Evolutionary conservation across 2,888 invertebrate genomes (phyloP).

Genomic region (Drosophila hamatofila): DNA sequence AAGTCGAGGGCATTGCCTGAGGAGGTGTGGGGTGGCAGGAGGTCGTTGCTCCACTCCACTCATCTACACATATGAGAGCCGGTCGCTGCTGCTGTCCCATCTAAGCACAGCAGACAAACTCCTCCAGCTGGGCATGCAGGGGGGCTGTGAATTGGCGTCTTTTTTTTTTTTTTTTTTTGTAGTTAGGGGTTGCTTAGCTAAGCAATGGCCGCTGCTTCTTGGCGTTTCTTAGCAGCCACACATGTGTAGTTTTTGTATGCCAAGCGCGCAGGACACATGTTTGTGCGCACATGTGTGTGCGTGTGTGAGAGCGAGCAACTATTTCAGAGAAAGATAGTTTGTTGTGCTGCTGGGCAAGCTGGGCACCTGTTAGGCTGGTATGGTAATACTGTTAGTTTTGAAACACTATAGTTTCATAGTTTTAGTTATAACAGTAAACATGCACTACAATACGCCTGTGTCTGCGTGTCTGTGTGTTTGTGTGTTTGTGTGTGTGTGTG

Average conservation of each 20-base stretch:
- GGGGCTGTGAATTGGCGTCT: background rate
- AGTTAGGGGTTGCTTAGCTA: constrained; percentile 16
- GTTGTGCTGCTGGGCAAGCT: constrained; percentile 58
- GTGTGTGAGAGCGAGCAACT: constrained; percentile 51
- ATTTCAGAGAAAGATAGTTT: constrained; percentile 74
- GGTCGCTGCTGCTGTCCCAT: background rate
- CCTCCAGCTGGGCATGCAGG: background rate
- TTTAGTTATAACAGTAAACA: constrained; percentile 73
- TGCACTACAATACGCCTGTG: constrained; percentile 4
- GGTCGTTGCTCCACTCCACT: background rate
- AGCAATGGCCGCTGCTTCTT: constrained; percentile 51
- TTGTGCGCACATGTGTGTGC: constrained; percentile 25
- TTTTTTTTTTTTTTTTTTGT: too few relatives aligned
- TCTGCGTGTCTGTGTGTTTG: too few relatives aligned
- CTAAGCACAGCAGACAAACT: constrained; percentile 7
- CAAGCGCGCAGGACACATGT: constrained; percentile 76
- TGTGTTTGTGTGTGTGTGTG: constrained; percentile 2
- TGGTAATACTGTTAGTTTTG: constrained; percentile 85
- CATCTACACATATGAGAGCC: constrained; percentile 6
- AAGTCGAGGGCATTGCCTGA: background rate
- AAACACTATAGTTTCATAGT: constrained; percentile 82
- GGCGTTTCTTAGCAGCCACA: constrained; percentile 56
- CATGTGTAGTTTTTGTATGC: constrained; percentile 73
- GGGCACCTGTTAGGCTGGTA: constrained; percentile 81
- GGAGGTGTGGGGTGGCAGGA: background rate